Evolutionary conservation across 2,113 vertebrate species (phyloP).

Genomic region (Clarias macrocephalus): DNA sequence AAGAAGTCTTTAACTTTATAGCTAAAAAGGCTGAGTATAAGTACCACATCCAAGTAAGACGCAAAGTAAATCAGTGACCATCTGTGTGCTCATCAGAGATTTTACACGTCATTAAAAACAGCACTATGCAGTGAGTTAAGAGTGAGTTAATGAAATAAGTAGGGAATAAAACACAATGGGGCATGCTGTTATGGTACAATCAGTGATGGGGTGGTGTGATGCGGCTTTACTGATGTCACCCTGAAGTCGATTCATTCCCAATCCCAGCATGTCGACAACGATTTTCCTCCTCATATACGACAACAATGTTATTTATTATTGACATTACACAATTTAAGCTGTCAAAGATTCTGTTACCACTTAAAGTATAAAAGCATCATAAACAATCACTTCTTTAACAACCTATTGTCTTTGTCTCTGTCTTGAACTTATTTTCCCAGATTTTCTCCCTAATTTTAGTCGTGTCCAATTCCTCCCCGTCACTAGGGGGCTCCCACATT

Average conservation of each 20-base stretch:
- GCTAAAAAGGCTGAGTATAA: background rate
- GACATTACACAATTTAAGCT: background rate
- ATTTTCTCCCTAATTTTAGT: no score
- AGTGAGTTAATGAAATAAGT: constrained; percentile 7
- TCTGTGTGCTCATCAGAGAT: constrained; percentile 4
- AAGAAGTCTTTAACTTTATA: background rate
- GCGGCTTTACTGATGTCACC: background rate
- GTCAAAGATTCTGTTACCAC: background rate
- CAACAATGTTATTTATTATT: background rate
- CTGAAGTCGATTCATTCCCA: no score
- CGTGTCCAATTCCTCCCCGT: no score
- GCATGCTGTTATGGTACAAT: constrained; percentile 4
- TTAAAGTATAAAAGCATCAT: background rate
- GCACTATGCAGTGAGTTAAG: background rate
- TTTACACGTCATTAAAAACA: constrained; percentile 3
- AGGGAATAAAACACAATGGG: constrained; percentile 21
- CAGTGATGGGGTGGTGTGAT: background rate
- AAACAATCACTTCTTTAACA: no score
- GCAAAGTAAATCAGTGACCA: constrained; percentile 2
- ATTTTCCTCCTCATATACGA: background rate
- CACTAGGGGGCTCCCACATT: no score
- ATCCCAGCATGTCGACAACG: background rate
- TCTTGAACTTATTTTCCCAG: background rate
- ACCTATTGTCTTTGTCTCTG: background rate
- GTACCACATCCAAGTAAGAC: background rate